Conservation (phyloP, 2,888 invertebrate genomes). For the Epirrita christyi region DNA sequence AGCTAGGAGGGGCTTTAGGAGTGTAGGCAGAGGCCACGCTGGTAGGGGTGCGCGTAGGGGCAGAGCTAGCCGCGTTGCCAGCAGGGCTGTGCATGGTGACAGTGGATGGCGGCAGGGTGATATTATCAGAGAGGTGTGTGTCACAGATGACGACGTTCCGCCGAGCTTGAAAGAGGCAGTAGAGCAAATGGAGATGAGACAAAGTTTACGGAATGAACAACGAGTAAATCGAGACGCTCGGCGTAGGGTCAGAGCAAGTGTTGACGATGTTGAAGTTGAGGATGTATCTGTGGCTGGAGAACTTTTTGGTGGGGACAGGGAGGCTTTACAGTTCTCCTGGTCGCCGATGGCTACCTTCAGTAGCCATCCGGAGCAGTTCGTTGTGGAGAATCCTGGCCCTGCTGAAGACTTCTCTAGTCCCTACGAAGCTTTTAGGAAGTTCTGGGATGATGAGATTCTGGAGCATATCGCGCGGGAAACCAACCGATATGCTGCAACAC, state of each 20-base stretch:
- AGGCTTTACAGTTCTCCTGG: not conserved
- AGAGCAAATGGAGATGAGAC: not conserved
- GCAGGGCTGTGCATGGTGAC: not conserved
- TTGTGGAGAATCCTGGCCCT: not conserved
- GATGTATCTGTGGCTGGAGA: not conserved
- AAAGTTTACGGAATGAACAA: not conserved
- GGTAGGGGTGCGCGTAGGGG: too few relatives aligned
- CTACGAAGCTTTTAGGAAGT: not conserved
- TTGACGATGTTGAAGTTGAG: not conserved
- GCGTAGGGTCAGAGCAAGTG: not conserved
- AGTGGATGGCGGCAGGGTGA: not conserved
- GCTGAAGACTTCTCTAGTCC: not conserved
- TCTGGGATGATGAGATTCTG: not conserved
- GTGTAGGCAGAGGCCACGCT: too few relatives aligned
- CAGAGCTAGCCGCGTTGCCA: not conserved
- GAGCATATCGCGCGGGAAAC: slow-evolving; percentile 2
- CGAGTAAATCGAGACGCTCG: not conserved
- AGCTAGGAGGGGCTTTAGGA: too few relatives aligned
- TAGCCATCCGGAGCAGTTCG: not conserved
- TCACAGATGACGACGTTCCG: not conserved
- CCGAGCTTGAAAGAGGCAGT: not conserved
- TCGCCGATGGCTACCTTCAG: not conserved
- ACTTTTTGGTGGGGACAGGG: not conserved
- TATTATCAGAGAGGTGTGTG: not conserved
- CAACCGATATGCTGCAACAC: not conserved